Conservation (phyloP, 2,797 vertebrate species). For the Sibirionetta formosa region DNA sequence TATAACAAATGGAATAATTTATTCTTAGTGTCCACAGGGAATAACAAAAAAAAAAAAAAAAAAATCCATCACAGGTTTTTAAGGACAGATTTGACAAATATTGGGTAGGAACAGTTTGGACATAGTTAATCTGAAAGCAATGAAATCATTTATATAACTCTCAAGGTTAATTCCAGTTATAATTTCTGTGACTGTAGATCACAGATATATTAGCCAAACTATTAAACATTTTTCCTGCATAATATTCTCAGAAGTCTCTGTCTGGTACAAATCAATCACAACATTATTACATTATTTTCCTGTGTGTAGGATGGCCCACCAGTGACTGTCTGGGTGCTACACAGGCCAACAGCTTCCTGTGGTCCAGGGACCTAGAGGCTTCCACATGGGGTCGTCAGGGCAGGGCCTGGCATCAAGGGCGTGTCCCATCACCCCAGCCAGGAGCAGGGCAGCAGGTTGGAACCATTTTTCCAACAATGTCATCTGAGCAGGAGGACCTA, state of each 20-base stretch:
- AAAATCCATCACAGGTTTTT: neutral
- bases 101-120: neutral
- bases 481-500: neutral
- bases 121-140: constrained; percentile 10
- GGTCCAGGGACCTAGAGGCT: fast-evolving
- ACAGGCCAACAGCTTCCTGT: fast-evolving
- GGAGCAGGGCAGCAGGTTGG: neutral
- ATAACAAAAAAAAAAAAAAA: neutral
- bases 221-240: neutral
- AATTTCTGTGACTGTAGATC: neutral
- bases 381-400: neutral
- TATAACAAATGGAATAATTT: constrained; percentile 1
- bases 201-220: neutral
- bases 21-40: neutral
- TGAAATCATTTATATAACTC: neutral
- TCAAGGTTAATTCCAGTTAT: neutral
- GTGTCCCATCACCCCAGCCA: neutral
- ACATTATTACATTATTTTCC: neutral
- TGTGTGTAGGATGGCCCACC: fast-evolving
- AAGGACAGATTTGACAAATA: constrained; percentile 30
- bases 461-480: neutral
- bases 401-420: neutral
- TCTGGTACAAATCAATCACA: neutral
- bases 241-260: neutral
- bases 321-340: neutral